Percentiles rank a stretch among this genome's conserved stretches.
These are phyloP conservation scores for Ectropis crepuscularia DNA, from an alignment of 2,888 invertebrate genomes.

Conservation along the genomic window DNA sequence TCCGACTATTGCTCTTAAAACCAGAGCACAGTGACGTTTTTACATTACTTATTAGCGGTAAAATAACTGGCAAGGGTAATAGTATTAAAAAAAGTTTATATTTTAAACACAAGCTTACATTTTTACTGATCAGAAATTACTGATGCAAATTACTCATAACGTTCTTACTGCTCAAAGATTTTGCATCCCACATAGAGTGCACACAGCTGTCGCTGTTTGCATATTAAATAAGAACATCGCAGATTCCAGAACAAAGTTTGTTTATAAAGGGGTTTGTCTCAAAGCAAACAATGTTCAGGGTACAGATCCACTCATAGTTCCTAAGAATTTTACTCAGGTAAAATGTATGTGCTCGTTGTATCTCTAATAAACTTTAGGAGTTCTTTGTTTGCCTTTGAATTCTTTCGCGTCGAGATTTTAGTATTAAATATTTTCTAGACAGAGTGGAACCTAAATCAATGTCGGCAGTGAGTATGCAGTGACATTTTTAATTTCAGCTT, in stretches of 20 bases:
- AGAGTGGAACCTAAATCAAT: slow-evolving; percentile 10
- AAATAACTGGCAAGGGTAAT: no score
- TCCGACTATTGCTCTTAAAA: no score
- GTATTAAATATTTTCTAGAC: slow-evolving; percentile 21
- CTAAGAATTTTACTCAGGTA: slow-evolving; percentile 21
- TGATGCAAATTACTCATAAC: not conserved
- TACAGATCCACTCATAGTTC: slow-evolving; percentile 25
- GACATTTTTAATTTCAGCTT: not conserved
- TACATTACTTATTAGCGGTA: no score
- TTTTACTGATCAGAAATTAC: no score
- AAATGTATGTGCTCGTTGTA: not conserved
- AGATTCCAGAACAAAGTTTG: slow-evolving; percentile 26
- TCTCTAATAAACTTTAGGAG: slow-evolving; percentile 21
- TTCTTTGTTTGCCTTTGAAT: slow-evolving; percentile 7
- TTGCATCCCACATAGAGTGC: slow-evolving; percentile 8
- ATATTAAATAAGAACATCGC: slow-evolving; percentile 21
- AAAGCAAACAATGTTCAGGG: slow-evolving; percentile 28
- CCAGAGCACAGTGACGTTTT: no score
- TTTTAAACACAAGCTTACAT: no score
- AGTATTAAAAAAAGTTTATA: no score
- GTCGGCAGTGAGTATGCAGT: slow-evolving; percentile 5
- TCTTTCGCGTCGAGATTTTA: slow-evolving; percentile 11
- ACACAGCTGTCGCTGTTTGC: slow-evolving; percentile 18
- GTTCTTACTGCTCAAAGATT: slow-evolving; percentile 1
- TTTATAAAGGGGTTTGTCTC: slow-evolving; percentile 25